A percentile compares a stretch with the other conserved stretches of the same genome.
Evolutionary conservation across 2,888 invertebrate species (phyloP).

Genomic region (Rhyacophila evoluta): DNA sequence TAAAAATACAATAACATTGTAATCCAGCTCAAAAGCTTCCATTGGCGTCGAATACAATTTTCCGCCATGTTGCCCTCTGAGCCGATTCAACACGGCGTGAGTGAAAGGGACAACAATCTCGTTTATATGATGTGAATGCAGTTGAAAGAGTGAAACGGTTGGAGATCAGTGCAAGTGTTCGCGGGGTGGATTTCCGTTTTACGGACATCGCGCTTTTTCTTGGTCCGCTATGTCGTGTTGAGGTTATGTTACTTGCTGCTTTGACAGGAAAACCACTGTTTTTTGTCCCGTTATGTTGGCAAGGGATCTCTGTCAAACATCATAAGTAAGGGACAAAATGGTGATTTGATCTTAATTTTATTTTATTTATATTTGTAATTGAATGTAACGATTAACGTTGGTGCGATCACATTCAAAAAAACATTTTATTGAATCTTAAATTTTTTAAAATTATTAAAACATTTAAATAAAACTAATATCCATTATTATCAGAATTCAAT

Average conservation of each 20-base stretch:
- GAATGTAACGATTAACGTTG: no score
- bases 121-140: background rate
- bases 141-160: constrained; percentile 45
- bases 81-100: constrained; percentile 68
- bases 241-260: constrained; percentile 52
- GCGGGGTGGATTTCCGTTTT: constrained; percentile 15
- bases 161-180: constrained; percentile 26
- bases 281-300: constrained; percentile 47
- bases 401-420: no score
- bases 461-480: no score
- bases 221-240: constrained; percentile 35
- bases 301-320: constrained; percentile 1
- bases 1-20: constrained; percentile 54
- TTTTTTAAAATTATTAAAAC: no score
- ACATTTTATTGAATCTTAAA: no score
- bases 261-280: constrained; percentile 53
- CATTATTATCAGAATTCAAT: no score
- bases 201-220: constrained; percentile 38
- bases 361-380: no score
- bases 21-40: constrained; percentile 52
- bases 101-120: constrained; percentile 19
- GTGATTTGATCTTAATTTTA: background rate
- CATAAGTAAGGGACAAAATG: background rate
- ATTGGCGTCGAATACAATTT: constrained; percentile 70
- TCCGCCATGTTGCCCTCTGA: constrained; percentile 67